Base-by-base conservation (phyloP, 2,797 vertebrate genomes). In the Podargus strigoides region DNA sequence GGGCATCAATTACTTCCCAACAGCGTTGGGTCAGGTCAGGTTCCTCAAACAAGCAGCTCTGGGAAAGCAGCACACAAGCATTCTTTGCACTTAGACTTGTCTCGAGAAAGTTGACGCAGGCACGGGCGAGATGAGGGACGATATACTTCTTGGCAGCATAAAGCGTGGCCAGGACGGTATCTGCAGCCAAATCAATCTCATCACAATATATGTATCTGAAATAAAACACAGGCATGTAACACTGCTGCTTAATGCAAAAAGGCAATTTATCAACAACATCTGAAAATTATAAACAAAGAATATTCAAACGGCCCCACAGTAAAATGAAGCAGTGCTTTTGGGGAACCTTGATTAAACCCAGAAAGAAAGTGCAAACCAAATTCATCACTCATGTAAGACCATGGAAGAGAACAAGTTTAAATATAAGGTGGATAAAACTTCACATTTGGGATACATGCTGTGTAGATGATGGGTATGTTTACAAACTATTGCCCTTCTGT, bases 81-180 rank as follows among this genome's bases (percentile, higher is more conserved):
- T 99, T 99, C 97, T 99, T 99, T 79, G 99, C 99, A 4, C 99
- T 99, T 86, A 99, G 97, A 85, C 99, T 99, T 9, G 99, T 99
- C 98, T 99, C 99, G 92, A 99, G 98, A 97, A 99, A 99, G 98
- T 99, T 99, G 91, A 99, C 99, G 4, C 99, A 99, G 89, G 99
- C 99, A 4, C 99, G 98, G 84, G 99, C 99, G 73, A 99, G 98
- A 95, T 99, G 99, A 95, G 99, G 99, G 77, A 99, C 99, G 14
- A 99, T 99, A 97, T 99, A 99, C 91, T 99, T 99, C 97, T 99
- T 99, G 96, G 99, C 99, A 95, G 99, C 99, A 53, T 99, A 99
- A 47, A 99, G 98, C 62, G 99, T 99, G 85, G 99, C 99, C 97
- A 99, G 96, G 49, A 99, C 99, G 0, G 99, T 99, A 97, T 99